Base-by-base conservation (phyloP, 2,888 invertebrate species). In the Tigriopus californicus region DNA sequence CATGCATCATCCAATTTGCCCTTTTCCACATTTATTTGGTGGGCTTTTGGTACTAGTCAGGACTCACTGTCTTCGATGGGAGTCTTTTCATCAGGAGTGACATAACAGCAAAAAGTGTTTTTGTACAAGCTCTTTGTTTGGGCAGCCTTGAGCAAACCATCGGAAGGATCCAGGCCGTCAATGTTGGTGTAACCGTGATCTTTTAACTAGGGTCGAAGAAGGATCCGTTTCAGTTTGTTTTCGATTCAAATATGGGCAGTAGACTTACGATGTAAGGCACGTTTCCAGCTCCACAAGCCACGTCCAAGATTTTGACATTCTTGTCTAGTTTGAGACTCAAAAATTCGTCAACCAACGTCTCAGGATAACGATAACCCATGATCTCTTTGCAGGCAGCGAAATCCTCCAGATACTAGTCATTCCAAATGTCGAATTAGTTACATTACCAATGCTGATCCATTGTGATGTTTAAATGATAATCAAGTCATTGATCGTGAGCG, bases 81-180 rank as follows among this genome's bases (percentile, higher is more conserved):
- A 5, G 51, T 51, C 10, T 51, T 51, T 12, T 15, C 15, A 22
- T 51, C 51, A 5, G 51, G 51, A 20, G 51, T 18, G 2, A 51
- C 51, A 51, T 20, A 51, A 12, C 51, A 51, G 22, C 51, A 51
- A 24, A 51, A 51, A 3, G 51, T 51, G 20, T 51, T 51, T n/a
- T 51, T n/a, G 22, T 20, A 51, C 22, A 51, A 24, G 20, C 10
- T 22, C 22, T 51, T 51, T 22, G 15, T n/a, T 24, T 18, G n/a
- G 2, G 20, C 51, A 51, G 51, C 51, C 20, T 15, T 24, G n/a
- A 51, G 20, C 10, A 51, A 22, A 18, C 51, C 51, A 22, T 15
- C n/a, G 15, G 51, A 51, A 24, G 51, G 51, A 51, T 51, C 51
- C 51, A 51, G 10, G 6, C 51, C 51, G 12, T 51, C 51, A 20